phyloP scores from a whole-genome alignment of 2,113 vertebrate species.

The Syngnathus scovelli region DNA sequence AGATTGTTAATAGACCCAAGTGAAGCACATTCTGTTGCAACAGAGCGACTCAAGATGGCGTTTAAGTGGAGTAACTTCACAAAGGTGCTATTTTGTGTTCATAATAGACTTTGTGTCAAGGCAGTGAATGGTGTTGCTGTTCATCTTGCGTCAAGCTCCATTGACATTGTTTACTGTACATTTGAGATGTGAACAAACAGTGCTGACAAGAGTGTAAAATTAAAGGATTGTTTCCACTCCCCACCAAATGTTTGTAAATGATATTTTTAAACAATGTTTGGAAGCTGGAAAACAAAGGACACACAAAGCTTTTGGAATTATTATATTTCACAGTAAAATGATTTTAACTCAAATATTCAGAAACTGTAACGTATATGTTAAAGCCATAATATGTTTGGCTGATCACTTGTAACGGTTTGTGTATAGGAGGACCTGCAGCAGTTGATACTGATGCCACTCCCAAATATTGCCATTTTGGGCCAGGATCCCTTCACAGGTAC shows the following conservation, averaged over 20 bases:
- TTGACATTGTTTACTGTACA: background rate
- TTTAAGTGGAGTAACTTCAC: background rate
- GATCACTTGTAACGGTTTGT: slow-evolving; percentile 11
- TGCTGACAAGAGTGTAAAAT: background rate
- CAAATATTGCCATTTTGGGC: slow-evolving; percentile 78
- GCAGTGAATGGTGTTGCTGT: background rate
- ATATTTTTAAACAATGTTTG: background rate
- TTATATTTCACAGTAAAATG: background rate
- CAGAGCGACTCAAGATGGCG: background rate
- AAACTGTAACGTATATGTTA: background rate
- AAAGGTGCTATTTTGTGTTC: background rate
- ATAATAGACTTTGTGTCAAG: background rate
- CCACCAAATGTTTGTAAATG: background rate
- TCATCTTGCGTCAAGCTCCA: background rate
- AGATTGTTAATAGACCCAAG: background rate
- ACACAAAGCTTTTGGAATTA: background rate
- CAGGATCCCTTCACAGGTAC: slow-evolving; percentile 83
- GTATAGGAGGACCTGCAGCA: slow-evolving; percentile 82
- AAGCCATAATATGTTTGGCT: background rate
- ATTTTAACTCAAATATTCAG: background rate
- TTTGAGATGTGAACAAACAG: background rate
- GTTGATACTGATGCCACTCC: slow-evolving; percentile 79
- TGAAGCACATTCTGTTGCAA: background rate
- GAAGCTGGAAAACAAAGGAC: background rate
- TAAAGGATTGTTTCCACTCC: background rate